Conservation (phyloP, 2,888 invertebrate species). For the Cosmia trapezina region DNA sequence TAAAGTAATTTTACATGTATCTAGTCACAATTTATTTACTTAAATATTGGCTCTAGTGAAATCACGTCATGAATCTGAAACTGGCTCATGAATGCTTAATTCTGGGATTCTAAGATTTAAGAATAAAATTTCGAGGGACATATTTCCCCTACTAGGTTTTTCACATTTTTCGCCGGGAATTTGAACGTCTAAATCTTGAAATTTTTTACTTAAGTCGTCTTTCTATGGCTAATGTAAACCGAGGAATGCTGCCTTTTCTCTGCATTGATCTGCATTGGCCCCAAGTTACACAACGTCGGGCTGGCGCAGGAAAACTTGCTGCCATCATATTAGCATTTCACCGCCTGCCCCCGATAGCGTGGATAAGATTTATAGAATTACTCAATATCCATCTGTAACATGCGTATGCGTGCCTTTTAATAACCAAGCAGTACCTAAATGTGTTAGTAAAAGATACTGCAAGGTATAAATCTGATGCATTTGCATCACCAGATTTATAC, state of each 20-base stretch:
- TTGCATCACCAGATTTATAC: too few species aligned
- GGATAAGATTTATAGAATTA: slow-evolving; percentile 56
- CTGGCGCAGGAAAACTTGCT: slow-evolving; percentile 57
- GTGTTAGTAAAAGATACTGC: slow-evolving; percentile 42
- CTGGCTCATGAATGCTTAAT: not conserved
- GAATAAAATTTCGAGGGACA: not conserved
- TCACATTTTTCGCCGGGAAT: not conserved
- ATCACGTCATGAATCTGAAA: not conserved
- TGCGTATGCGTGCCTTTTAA: slow-evolving; percentile 47
- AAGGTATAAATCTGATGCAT: slow-evolving; percentile 15
- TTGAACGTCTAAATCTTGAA: not conserved
- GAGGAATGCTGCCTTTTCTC: slow-evolving; percentile 40
- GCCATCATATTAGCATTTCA: slow-evolving; percentile 62
- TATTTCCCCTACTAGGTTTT: not conserved
- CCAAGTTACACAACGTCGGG: slow-evolving; percentile 46
- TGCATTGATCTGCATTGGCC: slow-evolving; percentile 36
- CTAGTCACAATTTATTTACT: not conserved
- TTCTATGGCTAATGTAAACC: not conserved
- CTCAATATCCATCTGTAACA: slow-evolving; percentile 47
- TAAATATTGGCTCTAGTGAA: not conserved
- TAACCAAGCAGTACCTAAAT: slow-evolving; percentile 26
- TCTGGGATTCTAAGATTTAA: not conserved
- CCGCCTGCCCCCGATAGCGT: slow-evolving; percentile 44
- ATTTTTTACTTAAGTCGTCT: not conserved
- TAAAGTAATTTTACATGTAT: slow-evolving; percentile 6